Evolutionary conservation across 2,888 invertebrate species (phyloP), one percentile per base, ranked within the genome.

Genomic region (Drosophila pullipes): DNA sequence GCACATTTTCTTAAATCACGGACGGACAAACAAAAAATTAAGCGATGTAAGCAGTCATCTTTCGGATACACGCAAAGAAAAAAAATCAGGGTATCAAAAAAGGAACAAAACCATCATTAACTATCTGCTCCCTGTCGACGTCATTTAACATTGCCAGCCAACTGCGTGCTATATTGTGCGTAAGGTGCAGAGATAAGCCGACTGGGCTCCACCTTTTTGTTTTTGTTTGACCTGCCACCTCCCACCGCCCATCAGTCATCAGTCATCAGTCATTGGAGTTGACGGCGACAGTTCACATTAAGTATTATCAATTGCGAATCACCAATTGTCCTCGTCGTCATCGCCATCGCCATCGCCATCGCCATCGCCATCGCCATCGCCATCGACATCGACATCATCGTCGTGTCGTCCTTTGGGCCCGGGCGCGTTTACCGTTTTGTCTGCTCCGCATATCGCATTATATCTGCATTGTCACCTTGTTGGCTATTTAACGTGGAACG

Each of bases 391-490:
- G 28, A 30, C 39, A 30, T 28, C n/a, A 28, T 30, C 31, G 41
- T 44, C 44, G 41, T 13, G 0, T 13, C 30, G 41, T 44, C 58
- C 41, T 57, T 71, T 62, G 71, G 41, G 61, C 33, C 59, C 35
- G 10, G 69, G 37, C 89, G 76, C 84, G 78, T 81, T 83, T 81
- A 70, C 69, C 73, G 70, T 62, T 75, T 76, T 90, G 69, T 70
- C 85, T 74, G 82, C 60, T 49, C 69, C 59, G 80, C 75, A 76
- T 89, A 78, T 82, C 69, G 76, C 84, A 89, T 90, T 89, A 91
- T 89, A 91, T 86, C 87, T 89, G 91, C 90, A 89, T 91, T 87
- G 91, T 91, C 91, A 91, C 91, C 91, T 89, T 86, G 85, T 84
- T 81, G 89, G 87, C 75, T 84, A 85, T 85, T 85, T 86, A 80